Evolutionary conservation across 1,140 invertebrate species (phyloP).

Genomic region (Drosophila orena): DNA sequence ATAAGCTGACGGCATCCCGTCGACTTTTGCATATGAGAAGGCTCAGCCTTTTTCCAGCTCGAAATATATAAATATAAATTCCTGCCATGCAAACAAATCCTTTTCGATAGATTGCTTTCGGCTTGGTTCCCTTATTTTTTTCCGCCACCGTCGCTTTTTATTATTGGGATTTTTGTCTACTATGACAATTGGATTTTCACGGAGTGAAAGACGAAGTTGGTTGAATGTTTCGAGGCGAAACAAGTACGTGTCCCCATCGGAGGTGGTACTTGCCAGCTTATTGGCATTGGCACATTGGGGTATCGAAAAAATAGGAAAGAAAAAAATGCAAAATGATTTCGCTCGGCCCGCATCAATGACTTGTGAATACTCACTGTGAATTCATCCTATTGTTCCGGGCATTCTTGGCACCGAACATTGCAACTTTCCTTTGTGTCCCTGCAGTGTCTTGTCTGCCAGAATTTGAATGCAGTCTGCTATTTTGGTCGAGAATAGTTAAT

Average conservation of each 20-base stretch:
- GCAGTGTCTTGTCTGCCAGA: conserved; percentile 16
- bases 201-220: conserved; percentile 9
- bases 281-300: conserved; percentile 49
- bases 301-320: conserved; percentile 24
- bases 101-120: conserved; percentile 68
- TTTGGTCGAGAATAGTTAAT: conserved; percentile 27
- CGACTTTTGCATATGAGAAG: conserved; percentile 71
- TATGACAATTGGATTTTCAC: conserved; percentile 64
- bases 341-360: conserved; percentile 60
- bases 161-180: conserved; percentile 65
- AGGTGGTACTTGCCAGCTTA: conserved; percentile 59
- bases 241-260: conserved; percentile 57
- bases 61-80: conserved; percentile 73
- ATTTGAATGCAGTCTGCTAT: conserved; percentile 42
- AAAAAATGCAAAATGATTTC: conserved; percentile 56
- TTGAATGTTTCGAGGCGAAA: conserved; percentile 9
- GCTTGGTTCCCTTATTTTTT: conserved; percentile 30
- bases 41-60: conserved; percentile 14
- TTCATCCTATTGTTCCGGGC: conserved; percentile 23
- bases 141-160: conserved; percentile 19
- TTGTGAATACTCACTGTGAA: conserved; percentile 26
- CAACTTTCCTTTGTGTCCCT: conserved; percentile 31
- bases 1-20: conserved; percentile 56
- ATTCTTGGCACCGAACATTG: conserved; percentile 29
- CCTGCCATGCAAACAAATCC: conserved; percentile 74